Conservation (phyloP, 1,140 invertebrate genomes). For the Agraylea sexmaculata region DNA sequence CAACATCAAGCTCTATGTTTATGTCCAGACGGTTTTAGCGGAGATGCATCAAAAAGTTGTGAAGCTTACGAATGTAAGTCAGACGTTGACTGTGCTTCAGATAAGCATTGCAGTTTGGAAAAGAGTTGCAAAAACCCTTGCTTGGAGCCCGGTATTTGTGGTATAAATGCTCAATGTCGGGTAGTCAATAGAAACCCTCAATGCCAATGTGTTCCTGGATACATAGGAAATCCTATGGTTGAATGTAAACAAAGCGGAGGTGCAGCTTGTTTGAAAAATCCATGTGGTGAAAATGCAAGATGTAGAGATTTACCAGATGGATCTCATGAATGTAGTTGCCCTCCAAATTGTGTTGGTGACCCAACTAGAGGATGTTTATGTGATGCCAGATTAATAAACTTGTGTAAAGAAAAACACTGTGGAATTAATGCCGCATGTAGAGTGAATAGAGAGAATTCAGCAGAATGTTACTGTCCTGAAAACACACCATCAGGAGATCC, state of each 20-base stretch:
- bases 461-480: slow-evolving; percentile 73
- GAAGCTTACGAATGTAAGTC: slow-evolving; percentile 61
- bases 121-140: slow-evolving; percentile 77
- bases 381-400: slow-evolving; percentile 45
- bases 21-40: slow-evolving; percentile 73
- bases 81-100: slow-evolving; percentile 65
- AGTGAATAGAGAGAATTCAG: slow-evolving; percentile 48
- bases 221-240: slow-evolving; percentile 66
- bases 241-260: slow-evolving; percentile 56
- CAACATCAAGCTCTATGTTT: slow-evolving; percentile 71
- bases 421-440: slow-evolving; percentile 73
- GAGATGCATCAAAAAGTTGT: slow-evolving; percentile 63
- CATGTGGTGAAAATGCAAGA: slow-evolving; percentile 73
- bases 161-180: slow-evolving; percentile 75
- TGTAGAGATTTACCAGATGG: slow-evolving; percentile 62
- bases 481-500: slow-evolving; percentile 75
- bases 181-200: slow-evolving; percentile 61
- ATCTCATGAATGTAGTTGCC: slow-evolving; percentile 66
- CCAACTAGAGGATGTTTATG: slow-evolving; percentile 67
- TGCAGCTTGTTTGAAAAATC: slow-evolving; percentile 62
- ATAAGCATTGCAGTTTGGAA: slow-evolving; percentile 61
- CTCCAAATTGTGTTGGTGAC: slow-evolving; percentile 68
- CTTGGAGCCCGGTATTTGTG: slow-evolving; percentile 60
- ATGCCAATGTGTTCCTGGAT: slow-evolving; percentile 76
- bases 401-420: slow-evolving; percentile 60